Conservation (phyloP, 2,797 vertebrate species). For the Microctenopoma steveboyesi region DNA sequence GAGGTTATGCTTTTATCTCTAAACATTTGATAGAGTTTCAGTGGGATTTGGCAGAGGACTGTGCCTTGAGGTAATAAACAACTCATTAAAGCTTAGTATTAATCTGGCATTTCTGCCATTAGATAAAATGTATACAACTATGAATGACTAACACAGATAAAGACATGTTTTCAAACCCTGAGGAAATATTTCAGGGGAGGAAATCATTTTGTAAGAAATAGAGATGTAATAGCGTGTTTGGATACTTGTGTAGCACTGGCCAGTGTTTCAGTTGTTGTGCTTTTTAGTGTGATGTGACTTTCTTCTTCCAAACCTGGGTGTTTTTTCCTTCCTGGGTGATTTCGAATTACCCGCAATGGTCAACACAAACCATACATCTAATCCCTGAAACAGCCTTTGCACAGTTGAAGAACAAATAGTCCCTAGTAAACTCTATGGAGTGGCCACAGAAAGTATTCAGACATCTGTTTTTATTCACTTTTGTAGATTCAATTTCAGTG, state of each 20-base stretch:
- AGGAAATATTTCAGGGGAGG: not conserved
- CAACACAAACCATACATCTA: constrained; percentile 38
- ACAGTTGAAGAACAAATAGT: too few relatives aligned
- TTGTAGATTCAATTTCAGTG: too few relatives aligned
- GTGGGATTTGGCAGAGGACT: constrained; percentile 9
- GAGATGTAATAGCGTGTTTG: not conserved
- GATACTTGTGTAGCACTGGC: constrained; percentile 8
- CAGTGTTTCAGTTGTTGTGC: constrained; percentile 14
- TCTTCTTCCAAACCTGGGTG: constrained; percentile 28
- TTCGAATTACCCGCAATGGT: constrained; percentile 55
- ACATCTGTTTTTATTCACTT: too few relatives aligned
- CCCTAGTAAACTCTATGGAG: too few relatives aligned
- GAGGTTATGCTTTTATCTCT: constrained; percentile 15
- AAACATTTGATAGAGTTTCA: constrained; percentile 25
- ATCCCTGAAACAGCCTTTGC: not conserved
- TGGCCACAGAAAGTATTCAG: too few relatives aligned
- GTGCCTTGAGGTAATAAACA: constrained; percentile 3
- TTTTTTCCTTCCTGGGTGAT: constrained; percentile 51
- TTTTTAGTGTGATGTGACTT: constrained; percentile 39
- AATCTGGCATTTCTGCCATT: constrained; percentile 20
- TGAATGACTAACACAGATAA: constrained; percentile 15
- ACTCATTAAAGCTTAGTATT: constrained; percentile 23
- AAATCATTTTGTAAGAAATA: constrained; percentile 21
- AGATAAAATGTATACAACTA: constrained; percentile 7
- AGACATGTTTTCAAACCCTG: constrained; percentile 10